A percentile compares a stretch with the other conserved stretches of the same genome.
Evolutionary conservation across 1,140 invertebrate species (phyloP).

Genomic region (Papilio dardanus): DNA sequence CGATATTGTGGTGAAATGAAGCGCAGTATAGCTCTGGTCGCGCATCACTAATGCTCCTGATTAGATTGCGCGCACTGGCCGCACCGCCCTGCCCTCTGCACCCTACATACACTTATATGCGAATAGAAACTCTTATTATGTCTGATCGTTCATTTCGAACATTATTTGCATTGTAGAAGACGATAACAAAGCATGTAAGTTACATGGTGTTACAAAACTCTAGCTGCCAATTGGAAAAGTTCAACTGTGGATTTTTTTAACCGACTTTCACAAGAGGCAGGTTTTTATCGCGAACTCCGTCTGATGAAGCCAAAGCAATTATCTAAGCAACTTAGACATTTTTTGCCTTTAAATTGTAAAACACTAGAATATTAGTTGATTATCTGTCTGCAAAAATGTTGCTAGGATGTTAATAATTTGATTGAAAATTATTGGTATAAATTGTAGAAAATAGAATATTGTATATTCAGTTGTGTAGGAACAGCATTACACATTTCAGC

Average conservation of each 20-base stretch:
- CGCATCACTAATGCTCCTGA: constrained; percentile 77
- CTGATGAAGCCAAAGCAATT: too few species aligned
- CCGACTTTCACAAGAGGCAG: too few species aligned
- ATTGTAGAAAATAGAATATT: neutral
- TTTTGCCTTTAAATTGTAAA: too few species aligned
- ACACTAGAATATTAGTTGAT: too few species aligned
- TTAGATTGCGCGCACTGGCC: constrained; percentile 78
- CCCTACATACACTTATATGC: constrained; percentile 7
- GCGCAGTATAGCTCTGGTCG: constrained; percentile 72
- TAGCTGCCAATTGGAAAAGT: neutral
- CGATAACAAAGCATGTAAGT: neutral
- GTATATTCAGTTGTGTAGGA: neutral
- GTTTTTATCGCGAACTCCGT: too few species aligned
- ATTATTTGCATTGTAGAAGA: neutral
- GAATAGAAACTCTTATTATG: constrained; percentile 7
- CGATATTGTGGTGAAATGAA: constrained; percentile 76
- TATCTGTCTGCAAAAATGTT: too few species aligned
- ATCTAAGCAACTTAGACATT: too few species aligned
- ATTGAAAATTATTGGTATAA: neutral
- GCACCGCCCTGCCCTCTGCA: constrained; percentile 44
- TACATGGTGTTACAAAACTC: neutral
- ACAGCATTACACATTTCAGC: constrained; percentile 68
- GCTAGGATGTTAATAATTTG: neutral
- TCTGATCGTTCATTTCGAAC: constrained; percentile 3
- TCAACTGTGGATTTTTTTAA: too few species aligned